A percentile compares a stretch with the other conserved stretches of the same genome.
Conservation (phyloP, 1,140 invertebrate species). For the Drosophila tristis region DNA sequence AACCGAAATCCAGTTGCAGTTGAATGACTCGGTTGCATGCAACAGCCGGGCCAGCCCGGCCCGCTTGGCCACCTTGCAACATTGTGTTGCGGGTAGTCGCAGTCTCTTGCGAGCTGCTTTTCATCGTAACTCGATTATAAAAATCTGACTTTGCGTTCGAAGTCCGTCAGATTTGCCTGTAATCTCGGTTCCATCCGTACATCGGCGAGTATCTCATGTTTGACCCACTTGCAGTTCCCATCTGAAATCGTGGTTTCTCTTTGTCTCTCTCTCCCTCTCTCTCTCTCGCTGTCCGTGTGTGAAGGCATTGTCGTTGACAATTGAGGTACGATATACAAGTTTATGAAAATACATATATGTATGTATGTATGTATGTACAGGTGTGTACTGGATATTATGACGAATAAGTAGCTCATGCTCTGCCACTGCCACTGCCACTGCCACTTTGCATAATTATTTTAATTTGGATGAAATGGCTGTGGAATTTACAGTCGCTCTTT, state of each 20-base stretch:
- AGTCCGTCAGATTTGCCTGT: slow-evolving; percentile 10
- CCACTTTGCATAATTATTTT: slow-evolving; percentile 28
- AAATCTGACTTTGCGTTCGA: slow-evolving; percentile 38
- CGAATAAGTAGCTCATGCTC: too few relatives aligned
- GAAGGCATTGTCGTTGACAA: slow-evolving; percentile 6
- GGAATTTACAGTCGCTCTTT: neutral
- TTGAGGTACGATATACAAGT: neutral
- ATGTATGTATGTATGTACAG: neutral
- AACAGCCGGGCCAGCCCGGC: slow-evolving; percentile 30
- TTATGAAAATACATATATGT: too few relatives aligned
- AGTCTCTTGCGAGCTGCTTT: slow-evolving; percentile 9
- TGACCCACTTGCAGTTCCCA: slow-evolving; percentile 39
- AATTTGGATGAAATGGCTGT: slow-evolving; percentile 13
- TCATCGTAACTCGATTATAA: slow-evolving; percentile 50
- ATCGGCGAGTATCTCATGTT: neutral
- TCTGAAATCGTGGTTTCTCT: slow-evolving; percentile 1
- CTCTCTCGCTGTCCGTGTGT: neutral
- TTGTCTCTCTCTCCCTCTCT: neutral
- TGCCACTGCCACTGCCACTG: too few relatives aligned
- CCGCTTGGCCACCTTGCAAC: slow-evolving; percentile 44
- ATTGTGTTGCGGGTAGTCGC: slow-evolving; percentile 24
- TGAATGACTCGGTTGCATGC: slow-evolving; percentile 69
- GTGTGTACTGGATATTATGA: neutral
- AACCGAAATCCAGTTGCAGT: slow-evolving; percentile 77
- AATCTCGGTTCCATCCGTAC: slow-evolving; percentile 4